A percentile compares a stretch with the other conserved stretches of the same genome.
phyloP scores from a whole-genome alignment of 2,888 invertebrate species.

The Xestia ashworthii region DNA sequence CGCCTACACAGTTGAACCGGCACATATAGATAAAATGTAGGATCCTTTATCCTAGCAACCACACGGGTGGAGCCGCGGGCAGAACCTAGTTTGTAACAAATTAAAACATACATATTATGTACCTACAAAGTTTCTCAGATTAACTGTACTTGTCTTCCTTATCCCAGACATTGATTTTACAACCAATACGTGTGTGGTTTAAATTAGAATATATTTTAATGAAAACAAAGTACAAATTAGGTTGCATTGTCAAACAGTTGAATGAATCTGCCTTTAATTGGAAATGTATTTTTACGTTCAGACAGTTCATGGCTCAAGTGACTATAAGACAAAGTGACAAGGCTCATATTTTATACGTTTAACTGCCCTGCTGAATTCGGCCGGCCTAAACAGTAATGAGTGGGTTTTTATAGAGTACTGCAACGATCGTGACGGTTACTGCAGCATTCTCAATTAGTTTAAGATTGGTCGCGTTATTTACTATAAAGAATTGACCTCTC shows the following conservation, averaged over 20 bases:
- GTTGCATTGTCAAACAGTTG: conserved; percentile 43
- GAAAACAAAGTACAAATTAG: conserved; percentile 37
- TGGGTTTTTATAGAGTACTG: conserved; percentile 80
- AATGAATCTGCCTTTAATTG: conserved; percentile 56
- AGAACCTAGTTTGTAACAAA: background rate
- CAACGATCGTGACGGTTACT: conserved; percentile 71
- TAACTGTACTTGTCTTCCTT: conserved; percentile 6
- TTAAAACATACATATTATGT: no score
- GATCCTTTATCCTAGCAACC: no score
- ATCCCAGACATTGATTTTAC: conserved; percentile 28
- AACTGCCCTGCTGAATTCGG: conserved; percentile 75
- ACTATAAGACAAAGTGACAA: conserved; percentile 74
- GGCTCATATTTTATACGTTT: conserved; percentile 80
- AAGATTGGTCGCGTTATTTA: conserved; percentile 61
- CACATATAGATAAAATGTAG: background rate
- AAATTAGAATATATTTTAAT: conserved; percentile 47
- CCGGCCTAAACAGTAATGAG: conserved; percentile 74
- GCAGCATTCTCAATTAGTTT: conserved; percentile 75
- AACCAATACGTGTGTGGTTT: conserved; percentile 42
- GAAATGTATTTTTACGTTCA: conserved; percentile 57
- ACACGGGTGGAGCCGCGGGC: background rate
- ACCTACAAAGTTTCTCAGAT: conserved; percentile 3
- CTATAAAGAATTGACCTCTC: conserved; percentile 44
- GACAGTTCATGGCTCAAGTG: conserved; percentile 56
- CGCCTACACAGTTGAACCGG: background rate